Conservation (phyloP, 2,797 vertebrate genomes). For the Onychomys leucogaster region DNA sequence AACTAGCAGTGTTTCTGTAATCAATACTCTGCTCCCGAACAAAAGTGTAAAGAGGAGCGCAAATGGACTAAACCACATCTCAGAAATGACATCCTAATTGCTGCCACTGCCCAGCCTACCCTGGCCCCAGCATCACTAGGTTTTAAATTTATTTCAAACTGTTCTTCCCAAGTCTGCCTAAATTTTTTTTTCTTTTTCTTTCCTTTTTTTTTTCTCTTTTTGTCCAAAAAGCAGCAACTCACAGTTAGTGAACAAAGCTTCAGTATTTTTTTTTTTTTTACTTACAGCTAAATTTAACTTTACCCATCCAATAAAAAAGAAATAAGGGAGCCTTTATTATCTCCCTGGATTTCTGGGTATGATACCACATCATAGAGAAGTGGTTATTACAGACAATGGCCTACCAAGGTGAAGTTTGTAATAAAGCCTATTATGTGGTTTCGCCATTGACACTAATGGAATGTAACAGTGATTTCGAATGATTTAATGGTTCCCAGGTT, state of each 20-base stretch:
- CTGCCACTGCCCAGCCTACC: constrained; percentile 85
- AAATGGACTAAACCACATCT: constrained; percentile 84
- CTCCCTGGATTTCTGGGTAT: constrained; percentile 90
- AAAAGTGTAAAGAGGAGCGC: constrained; percentile 85
- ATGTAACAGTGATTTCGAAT: constrained; percentile 99
- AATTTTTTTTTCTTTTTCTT: constrained; percentile 83
- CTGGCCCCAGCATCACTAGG: constrained; percentile 84
- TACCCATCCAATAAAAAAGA: constrained; percentile 92
- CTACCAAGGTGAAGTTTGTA: constrained; percentile 98
- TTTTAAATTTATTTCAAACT: constrained; percentile 88
- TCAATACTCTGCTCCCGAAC: constrained; percentile 86
- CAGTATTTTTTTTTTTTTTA: constrained; percentile 81
- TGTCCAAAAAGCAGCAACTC: constrained; percentile 88
- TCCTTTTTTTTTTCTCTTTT: constrained; percentile 84
- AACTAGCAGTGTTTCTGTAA: constrained; percentile 86
- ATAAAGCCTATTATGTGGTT: constrained; percentile 99
- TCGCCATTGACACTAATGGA: constrained; percentile 99
- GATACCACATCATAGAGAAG: constrained; percentile 92
- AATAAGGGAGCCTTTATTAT: constrained; percentile 92
- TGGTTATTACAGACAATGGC: constrained; percentile 98
- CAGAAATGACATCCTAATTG: constrained; percentile 86
- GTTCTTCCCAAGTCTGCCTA: constrained; percentile 86
- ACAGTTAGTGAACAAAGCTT: constrained; percentile 89
- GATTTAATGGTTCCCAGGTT: constrained; percentile 99
- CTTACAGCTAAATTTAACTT: constrained; percentile 92